Conservation (phyloP, 1,140 invertebrate genomes). For the Bombus sylvicola region DNA sequence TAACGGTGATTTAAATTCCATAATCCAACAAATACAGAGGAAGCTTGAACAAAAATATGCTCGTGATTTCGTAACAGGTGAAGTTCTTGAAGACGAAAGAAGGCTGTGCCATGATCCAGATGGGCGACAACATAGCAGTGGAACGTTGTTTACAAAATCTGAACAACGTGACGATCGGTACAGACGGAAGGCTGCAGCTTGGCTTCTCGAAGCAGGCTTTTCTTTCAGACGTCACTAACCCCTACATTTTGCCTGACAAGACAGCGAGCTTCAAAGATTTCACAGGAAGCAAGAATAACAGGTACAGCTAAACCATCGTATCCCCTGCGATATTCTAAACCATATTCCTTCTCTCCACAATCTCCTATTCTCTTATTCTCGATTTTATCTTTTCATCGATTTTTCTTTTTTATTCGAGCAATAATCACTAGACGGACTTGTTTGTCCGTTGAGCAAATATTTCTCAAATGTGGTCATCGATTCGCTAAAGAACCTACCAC, state of each 20-base stretch:
- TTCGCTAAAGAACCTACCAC: too few relatives aligned
- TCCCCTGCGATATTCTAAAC: background rate
- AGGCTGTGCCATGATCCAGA: slow-evolving; percentile 99
- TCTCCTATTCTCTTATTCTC: background rate
- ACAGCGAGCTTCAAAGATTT: slow-evolving; percentile 98
- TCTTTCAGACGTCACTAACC: slow-evolving; percentile 97
- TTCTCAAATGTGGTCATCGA: too few relatives aligned
- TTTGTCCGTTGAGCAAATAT: too few relatives aligned
- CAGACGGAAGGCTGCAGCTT: slow-evolving; percentile 85
- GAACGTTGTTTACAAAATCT: slow-evolving; percentile 97
- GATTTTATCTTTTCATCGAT: background rate
- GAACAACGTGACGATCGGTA: slow-evolving; percentile 94
- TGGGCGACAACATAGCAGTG: slow-evolving; percentile 97
- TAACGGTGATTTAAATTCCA: background rate
- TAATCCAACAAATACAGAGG: too few relatives aligned
- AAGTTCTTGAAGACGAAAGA: slow-evolving; percentile 99
- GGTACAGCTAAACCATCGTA: slow-evolving; percentile 57
- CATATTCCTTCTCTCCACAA: too few relatives aligned
- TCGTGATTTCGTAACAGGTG: slow-evolving; percentile 86
- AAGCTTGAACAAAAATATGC: background rate
- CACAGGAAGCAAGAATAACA: slow-evolving; percentile 97
- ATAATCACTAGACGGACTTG: too few relatives aligned
- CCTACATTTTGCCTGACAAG: slow-evolving; percentile 97
- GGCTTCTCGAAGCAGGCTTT: slow-evolving; percentile 98
- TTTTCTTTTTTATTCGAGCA: background rate